These are phyloP conservation scores for Macrophya alboannulata DNA, from an alignment of 2,888 invertebrate genomes.

Conservation along the genomic window DNA sequence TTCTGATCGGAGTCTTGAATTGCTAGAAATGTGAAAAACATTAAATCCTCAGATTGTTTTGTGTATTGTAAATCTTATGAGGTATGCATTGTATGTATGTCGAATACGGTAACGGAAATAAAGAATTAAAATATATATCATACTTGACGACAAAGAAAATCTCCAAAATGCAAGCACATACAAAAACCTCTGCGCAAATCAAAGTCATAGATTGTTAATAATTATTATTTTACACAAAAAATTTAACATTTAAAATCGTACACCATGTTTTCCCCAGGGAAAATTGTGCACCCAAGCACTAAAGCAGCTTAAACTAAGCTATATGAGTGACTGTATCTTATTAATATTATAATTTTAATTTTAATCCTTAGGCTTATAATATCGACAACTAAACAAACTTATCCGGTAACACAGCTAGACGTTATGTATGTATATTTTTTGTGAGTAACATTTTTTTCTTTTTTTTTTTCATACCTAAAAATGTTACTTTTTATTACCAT, in stretches of 20 bases:
- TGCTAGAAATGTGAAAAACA: constrained; percentile 48
- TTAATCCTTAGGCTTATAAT: constrained; percentile 50
- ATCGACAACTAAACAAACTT: constrained; percentile 56
- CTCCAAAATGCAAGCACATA: constrained; percentile 54
- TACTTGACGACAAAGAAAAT: constrained; percentile 37
- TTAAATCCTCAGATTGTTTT: constrained; percentile 12
- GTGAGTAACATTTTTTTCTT: constrained; percentile 48
- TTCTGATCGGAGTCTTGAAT: constrained; percentile 46
- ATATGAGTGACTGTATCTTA: constrained; percentile 56
- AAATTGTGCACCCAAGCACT: constrained; percentile 50
- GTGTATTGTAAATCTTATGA: constrained; percentile 32
- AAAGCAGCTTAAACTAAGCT: constrained; percentile 55
- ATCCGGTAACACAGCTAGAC: constrained; percentile 55
- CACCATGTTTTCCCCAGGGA: constrained; percentile 30
- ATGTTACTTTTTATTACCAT: constrained; percentile 45
- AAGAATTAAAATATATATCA: constrained; percentile 11
- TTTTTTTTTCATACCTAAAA: constrained; percentile 34
- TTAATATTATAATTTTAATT: constrained; percentile 51
- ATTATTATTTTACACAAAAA: constrained; percentile 55
- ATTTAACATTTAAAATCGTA: constrained; percentile 52
- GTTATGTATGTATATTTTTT: constrained; percentile 46
- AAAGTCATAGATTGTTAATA: constrained; percentile 49
- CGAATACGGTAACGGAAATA: constrained; percentile 1
- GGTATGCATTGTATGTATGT: constrained; percentile 21
- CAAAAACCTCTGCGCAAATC: constrained; percentile 56